phyloP scores from a whole-genome alignment of 1,140 invertebrate genomes.

The Drosophila parvula region DNA sequence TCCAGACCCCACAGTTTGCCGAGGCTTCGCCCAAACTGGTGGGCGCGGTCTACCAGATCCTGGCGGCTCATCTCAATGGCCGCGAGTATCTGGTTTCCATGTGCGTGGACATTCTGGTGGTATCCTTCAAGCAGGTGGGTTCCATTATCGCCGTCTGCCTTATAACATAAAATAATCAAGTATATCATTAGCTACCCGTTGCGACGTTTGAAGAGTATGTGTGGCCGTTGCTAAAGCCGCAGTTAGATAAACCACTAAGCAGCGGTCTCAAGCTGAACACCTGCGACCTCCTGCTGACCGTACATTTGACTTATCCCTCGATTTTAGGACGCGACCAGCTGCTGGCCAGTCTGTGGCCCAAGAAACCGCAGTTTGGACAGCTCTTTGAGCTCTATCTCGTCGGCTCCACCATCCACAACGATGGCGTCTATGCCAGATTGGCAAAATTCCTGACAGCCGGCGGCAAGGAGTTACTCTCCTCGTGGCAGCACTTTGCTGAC shows the following conservation, averaged over 20 bases:
- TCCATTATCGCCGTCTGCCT: no score
- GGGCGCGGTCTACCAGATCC: slow-evolving; percentile 24
- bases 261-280: slow-evolving; percentile 26
- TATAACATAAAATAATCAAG: neutral
- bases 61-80: slow-evolving; percentile 46
- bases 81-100: slow-evolving; percentile 57
- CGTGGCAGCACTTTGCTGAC: slow-evolving; percentile 33
- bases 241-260: slow-evolving; percentile 32
- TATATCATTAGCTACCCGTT: neutral
- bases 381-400: slow-evolving; percentile 53
- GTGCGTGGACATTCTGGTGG: slow-evolving; percentile 31
- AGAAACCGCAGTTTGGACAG: slow-evolving; percentile 20
- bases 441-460: slow-evolving; percentile 31
- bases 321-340: slow-evolving; percentile 29
- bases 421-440: slow-evolving; percentile 26
- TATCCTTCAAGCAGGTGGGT: slow-evolving; percentile 40
- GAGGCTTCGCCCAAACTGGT: slow-evolving; percentile 21
- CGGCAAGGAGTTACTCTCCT: slow-evolving; percentile 1
- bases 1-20: slow-evolving; percentile 34
- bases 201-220: slow-evolving; percentile 28
- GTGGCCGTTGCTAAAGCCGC: slow-evolving; percentile 43
- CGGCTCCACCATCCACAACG: slow-evolving; percentile 25
- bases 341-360: slow-evolving; percentile 37
- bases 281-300: slow-evolving; percentile 46
- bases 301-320: slow-evolving; percentile 35